Evolutionary conservation across 2,888 invertebrate species (phyloP).

Genomic region (Linyphia triangularis): DNA sequence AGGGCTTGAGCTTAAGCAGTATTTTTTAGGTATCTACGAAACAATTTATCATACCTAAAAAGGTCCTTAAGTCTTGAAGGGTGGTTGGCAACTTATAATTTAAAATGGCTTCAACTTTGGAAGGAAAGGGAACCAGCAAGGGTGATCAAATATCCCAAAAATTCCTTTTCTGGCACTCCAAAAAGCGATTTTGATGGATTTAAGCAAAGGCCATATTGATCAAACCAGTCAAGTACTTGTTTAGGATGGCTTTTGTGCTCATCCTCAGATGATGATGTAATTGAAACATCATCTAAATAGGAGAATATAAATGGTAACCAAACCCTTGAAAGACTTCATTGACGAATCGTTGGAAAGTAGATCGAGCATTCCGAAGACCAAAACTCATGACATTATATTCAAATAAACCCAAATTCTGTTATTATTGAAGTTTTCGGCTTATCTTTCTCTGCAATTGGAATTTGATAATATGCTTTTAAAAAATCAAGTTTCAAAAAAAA

Average conservation of each 20-base stretch:
- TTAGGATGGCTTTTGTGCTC: conserved; percentile 37
- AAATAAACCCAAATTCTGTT: not conserved
- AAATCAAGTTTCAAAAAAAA: no score
- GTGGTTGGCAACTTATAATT: conserved; percentile 41
- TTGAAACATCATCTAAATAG: conserved; percentile 53
- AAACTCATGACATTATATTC: conserved; percentile 23
- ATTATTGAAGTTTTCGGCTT: conserved; percentile 27
- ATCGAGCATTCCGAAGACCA: conserved; percentile 3
- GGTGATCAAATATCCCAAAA: not conserved
- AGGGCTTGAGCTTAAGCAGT: no score
- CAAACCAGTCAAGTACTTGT: conserved; percentile 1
- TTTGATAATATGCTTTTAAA: no score
- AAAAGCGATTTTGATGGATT: no score
- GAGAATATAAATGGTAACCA: conserved; percentile 47
- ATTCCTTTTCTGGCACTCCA: no score
- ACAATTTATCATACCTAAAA: no score
- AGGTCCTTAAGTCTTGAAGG: conserved; percentile 27
- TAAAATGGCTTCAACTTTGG: conserved; percentile 49
- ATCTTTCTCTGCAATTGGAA: conserved; percentile 15
- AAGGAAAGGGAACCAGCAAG: conserved; percentile 6
- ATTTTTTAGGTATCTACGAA: no score
- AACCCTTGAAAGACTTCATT: conserved; percentile 19
- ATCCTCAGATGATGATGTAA: conserved; percentile 18
- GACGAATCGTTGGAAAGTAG: conserved; percentile 2
- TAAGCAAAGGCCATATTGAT: conserved; percentile 4